Base-by-base conservation (phyloP, 2,888 invertebrate genomes). In the Amphipoea oculea region DNA sequence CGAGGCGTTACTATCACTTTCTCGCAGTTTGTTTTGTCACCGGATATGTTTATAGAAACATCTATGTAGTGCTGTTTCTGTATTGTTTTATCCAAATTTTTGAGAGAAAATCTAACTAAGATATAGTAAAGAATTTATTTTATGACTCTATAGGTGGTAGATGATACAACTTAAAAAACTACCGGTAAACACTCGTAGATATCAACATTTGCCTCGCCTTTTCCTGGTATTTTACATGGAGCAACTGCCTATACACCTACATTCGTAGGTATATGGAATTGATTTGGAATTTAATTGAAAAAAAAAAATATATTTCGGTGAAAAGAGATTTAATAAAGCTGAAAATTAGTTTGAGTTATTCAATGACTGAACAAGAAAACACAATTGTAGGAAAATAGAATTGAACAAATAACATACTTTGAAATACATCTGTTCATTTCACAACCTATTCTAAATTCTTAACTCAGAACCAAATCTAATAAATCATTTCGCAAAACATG, bases 1-100 rank as follows among this genome's bases (percentile, higher is more conserved):
- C 76, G 81, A 12, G 60, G 45, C 60, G 63, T 76, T 73, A 81
- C 81, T 78, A 66, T 73, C 76, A 78, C 85, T 85, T 85, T 85
- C 85, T 83, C 57, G 80, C n/a, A 40, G 3, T 69, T 71, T 77
- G 66, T 80, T 73, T 85, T 86, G 80, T 81, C 81, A 73, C 51
- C 51, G 66, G 9, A 73, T 70, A 40, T 76, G 23, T 81, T 71
- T 73, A 67, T 73, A 78, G 63, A 67, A 73, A 66, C 45, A 65
- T 65, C 57, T 75, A 57, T 62, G 14, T 70, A 65, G 2, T 65
- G 6, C 36, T 45, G 23, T 11, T 60, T 6, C 20, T 60, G 14
- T 20, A 45, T 48, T 69, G n/a, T 48, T 5, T 29, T 60, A 48
- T 66, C 0, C 29, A 40, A 60, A 5, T 66, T 11, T 62, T 40